These are phyloP conservation scores for Drosophila pseudoananassae DNA, from an alignment of 1,140 invertebrate species.

Conservation along the genomic window DNA sequence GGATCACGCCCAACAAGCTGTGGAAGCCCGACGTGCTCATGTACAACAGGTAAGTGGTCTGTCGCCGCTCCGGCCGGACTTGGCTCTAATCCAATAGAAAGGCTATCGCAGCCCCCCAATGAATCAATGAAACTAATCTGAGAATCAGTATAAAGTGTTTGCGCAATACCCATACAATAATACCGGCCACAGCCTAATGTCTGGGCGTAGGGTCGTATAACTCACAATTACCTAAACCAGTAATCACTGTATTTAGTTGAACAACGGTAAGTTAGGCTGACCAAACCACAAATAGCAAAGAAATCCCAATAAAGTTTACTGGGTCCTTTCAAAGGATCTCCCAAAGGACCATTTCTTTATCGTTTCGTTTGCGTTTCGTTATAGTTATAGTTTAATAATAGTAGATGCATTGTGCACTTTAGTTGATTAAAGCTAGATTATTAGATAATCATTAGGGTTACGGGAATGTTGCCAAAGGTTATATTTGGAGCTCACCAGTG, in stretches of 20 bases:
- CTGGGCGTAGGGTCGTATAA: slow-evolving; percentile 26
- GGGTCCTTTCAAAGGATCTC: slow-evolving; percentile 5
- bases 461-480: slow-evolving; percentile 6
- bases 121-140: slow-evolving; percentile 43
- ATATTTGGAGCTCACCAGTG: background rate
- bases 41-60: slow-evolving; percentile 96
- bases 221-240: slow-evolving; percentile 25
- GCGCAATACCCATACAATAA: slow-evolving; percentile 38
- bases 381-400: slow-evolving; percentile 34
- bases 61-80: slow-evolving; percentile 17
- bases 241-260: slow-evolving; percentile 33
- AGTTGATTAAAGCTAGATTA: slow-evolving; percentile 42
- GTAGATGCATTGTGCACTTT: slow-evolving; percentile 70
- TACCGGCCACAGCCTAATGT: slow-evolving; percentile 13
- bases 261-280: slow-evolving; percentile 55
- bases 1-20: slow-evolving; percentile 96
- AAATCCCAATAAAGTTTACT: slow-evolving; percentile 13
- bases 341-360: slow-evolving; percentile 23
- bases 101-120: slow-evolving; percentile 38
- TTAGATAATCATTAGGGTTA: slow-evolving; percentile 21
- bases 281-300: slow-evolving; percentile 2
- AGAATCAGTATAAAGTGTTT: slow-evolving; percentile 53
- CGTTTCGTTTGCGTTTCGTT: slow-evolving; percentile 45
- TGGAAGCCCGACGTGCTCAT: slow-evolving; percentile 99
- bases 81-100: slow-evolving; percentile 42